Evolutionary conservation across 2,888 invertebrate genomes (phyloP).

Genomic region (Anarsia innoxiella): DNA sequence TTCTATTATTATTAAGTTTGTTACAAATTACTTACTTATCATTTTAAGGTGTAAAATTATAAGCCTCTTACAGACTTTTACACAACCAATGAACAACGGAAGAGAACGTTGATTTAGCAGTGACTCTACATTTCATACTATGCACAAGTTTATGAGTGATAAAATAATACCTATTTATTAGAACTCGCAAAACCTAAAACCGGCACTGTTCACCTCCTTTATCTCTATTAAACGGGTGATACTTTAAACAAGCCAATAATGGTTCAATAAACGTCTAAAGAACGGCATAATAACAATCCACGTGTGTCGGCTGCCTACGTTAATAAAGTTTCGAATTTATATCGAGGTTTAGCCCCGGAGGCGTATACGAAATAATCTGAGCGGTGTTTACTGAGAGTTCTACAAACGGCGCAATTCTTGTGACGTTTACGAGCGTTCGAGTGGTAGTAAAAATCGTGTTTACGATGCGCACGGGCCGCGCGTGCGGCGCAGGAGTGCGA

Average conservation of each 20-base stretch:
- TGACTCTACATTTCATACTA: too few species aligned
- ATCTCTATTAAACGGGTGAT: constrained; percentile 71
- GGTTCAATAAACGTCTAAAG: constrained; percentile 71
- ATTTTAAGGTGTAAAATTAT: too few species aligned
- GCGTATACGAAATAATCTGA: constrained; percentile 72
- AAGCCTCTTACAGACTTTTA: too few species aligned
- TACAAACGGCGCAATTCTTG: constrained; percentile 71
- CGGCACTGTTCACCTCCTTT: constrained; percentile 43
- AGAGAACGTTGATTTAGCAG: too few species aligned
- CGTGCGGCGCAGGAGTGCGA: constrained; percentile 33
- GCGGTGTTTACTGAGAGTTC: constrained; percentile 69
- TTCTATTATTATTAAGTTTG: too few species aligned
- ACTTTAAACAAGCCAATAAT: constrained; percentile 74
- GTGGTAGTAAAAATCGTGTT: constrained; percentile 73
- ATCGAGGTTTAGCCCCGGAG: constrained; percentile 68
- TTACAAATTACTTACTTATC: too few species aligned
- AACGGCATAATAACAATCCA: constrained; percentile 72
- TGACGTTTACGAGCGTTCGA: constrained; percentile 70
- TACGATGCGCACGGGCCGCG: constrained; percentile 51
- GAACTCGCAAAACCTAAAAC: constrained; percentile 7
- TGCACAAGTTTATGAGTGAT: too few species aligned
- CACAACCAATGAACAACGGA: too few species aligned
- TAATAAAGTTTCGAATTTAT: constrained; percentile 72
- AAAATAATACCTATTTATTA: too few species aligned
- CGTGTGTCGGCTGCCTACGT: constrained; percentile 55